Evolutionary conservation across 2,113 vertebrate species (phyloP).

Genomic region (Hippoglossus stenolepis): DNA sequence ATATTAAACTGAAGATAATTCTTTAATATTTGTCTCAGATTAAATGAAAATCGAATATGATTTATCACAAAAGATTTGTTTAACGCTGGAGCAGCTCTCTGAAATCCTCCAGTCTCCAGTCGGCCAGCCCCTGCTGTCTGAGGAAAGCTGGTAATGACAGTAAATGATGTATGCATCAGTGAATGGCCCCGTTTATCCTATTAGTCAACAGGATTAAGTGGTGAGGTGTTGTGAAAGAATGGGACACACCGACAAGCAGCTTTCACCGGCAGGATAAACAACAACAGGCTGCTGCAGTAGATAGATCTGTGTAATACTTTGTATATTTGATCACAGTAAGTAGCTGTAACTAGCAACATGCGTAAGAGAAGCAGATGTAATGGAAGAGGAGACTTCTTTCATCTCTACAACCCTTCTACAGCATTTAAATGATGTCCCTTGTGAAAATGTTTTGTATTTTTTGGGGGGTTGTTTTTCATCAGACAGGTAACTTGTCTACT

Average conservation of each 20-base stretch:
- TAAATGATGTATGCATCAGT: neutral
- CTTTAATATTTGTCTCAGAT: neutral
- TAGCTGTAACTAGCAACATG: too few species aligned
- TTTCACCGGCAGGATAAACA: constrained; percentile 18
- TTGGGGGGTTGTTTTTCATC: too few species aligned
- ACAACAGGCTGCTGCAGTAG: neutral
- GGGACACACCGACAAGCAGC: neutral
- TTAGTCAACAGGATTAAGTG: constrained; percentile 49
- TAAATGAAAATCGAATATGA: neutral
- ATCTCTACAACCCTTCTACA: too few species aligned
- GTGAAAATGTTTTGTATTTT: too few species aligned
- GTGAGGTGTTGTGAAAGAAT: constrained; percentile 13
- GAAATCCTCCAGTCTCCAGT: neutral
- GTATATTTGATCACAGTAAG: too few species aligned
- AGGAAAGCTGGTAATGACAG: neutral
- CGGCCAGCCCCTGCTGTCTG: neutral
- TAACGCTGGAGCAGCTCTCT: neutral
- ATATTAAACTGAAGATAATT: neutral
- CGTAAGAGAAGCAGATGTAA: too few species aligned
- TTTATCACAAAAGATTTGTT: neutral
- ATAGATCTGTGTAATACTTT: too few species aligned
- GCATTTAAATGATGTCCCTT: too few species aligned
- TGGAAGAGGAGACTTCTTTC: too few species aligned
- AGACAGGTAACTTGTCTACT: too few species aligned
- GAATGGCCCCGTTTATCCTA: constrained; percentile 36